Percentiles rank a stretch among this genome's conserved stretches.
Conservation (phyloP, 1,140 invertebrate species). For the Drosophila tsacasi region DNA sequence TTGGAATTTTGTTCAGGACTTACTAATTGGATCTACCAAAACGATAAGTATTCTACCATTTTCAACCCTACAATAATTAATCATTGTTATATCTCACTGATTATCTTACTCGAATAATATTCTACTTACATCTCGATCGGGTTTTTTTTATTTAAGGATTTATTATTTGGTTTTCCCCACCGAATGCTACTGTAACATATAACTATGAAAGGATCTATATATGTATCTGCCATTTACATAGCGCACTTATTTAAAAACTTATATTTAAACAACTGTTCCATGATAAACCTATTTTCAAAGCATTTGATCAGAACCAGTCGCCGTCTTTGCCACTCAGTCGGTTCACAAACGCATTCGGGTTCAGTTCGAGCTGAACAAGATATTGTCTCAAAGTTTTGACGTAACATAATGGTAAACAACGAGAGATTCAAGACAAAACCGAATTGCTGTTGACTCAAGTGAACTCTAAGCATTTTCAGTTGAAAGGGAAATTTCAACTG, state of each 20-base stretch:
- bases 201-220: background rate
- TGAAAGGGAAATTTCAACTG: slow-evolving; percentile 21
- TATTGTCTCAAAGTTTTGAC: slow-evolving; percentile 13
- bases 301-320: background rate
- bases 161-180: background rate
- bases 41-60: background rate
- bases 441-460: slow-evolving; percentile 44
- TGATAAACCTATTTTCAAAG: slow-evolving; percentile 10
- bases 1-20: background rate
- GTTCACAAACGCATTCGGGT: slow-evolving; percentile 4
- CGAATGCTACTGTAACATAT: background rate
- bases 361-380: slow-evolving; percentile 14
- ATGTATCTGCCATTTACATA: background rate
- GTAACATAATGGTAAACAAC: slow-evolving; percentile 3
- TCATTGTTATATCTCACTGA: background rate
- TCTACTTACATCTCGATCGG: background rate
- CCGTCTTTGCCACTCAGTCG: slow-evolving; percentile 21
- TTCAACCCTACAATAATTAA: background rate
- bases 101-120: background rate
- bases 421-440: background rate
- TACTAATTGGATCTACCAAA: background rate
- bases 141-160: background rate
- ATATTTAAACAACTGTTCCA: slow-evolving; percentile 39
- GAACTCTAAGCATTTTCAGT: background rate
- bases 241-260: background rate